phyloP scores from a whole-genome alignment of 2,888 invertebrate genomes.

The Macropis europaea region DNA sequence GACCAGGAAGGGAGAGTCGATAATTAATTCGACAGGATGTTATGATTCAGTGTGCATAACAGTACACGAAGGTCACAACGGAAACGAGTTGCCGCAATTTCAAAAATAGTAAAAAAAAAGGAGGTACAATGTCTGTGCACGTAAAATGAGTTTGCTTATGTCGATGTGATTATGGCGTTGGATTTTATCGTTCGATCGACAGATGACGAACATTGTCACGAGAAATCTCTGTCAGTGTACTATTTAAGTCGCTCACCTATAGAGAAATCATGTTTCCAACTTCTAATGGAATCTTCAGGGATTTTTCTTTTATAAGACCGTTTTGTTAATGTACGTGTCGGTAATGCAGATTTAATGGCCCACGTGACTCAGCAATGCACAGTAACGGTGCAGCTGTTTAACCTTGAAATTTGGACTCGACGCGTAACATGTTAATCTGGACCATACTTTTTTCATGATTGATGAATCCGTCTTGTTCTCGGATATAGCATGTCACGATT shows the following conservation, averaged over 20 bases:
- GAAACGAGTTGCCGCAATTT: conserved; percentile 12
- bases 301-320: too few species aligned
- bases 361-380: too few species aligned
- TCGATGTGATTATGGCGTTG: background rate
- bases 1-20: background rate
- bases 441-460: background rate
- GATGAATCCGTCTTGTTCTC: background rate
- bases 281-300: too few species aligned
- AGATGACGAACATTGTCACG: too few species aligned
- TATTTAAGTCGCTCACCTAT: too few species aligned
- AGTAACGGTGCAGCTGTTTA: too few species aligned
- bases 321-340: too few species aligned
- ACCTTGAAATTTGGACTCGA: conserved; percentile 17
- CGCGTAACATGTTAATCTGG: background rate
- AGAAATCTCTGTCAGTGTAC: too few species aligned
- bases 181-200: background rate
- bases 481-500: background rate
- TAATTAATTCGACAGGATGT: conserved; percentile 38
- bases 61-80: conserved; percentile 25
- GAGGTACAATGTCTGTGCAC: too few species aligned
- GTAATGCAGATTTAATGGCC: too few species aligned
- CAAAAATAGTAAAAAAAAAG: background rate
- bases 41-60: conserved; percentile 29
- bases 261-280: too few species aligned
- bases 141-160: background rate